Conservation (phyloP, 1,140 invertebrate genomes). For the Rhizoglyphus robini region DNA sequence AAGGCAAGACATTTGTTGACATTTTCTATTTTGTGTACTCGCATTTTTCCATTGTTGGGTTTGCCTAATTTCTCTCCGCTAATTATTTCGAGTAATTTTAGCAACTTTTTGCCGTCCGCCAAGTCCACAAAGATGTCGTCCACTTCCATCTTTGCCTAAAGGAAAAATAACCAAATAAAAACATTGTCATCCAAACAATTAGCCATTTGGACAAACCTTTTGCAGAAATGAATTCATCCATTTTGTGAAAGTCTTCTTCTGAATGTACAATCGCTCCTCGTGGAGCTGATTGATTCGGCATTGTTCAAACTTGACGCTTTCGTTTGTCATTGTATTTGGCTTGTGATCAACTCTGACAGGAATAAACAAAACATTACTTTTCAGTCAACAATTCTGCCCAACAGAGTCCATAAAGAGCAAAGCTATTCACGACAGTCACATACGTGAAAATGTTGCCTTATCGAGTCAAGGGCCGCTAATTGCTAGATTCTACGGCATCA, state of each 20-base stretch:
- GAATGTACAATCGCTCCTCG: conserved; percentile 90
- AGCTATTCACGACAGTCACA: no score
- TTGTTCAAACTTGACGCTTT: conserved; percentile 70
- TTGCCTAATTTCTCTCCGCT: conserved; percentile 92
- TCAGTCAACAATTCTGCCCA: no score
- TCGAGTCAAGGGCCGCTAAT: no score
- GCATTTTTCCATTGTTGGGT: conserved; percentile 89
- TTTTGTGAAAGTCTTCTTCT: conserved; percentile 99
- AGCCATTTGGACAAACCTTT: conserved; percentile 49
- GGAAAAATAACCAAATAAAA: no score
- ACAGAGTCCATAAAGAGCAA: no score
- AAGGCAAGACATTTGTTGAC: conserved; percentile 96
- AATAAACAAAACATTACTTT: no score
- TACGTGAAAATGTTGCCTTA: no score
- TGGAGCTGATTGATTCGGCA: conserved; percentile 88
- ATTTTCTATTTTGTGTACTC: conserved; percentile 98
- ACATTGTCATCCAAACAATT: background rate
- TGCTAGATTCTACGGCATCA: no score
- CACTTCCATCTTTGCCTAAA: conserved; percentile 71
- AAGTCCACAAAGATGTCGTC: conserved; percentile 92
- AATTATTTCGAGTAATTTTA: conserved; percentile 96
- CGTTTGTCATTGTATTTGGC: no score
- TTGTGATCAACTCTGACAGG: no score
- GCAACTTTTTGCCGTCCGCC: conserved; percentile 81
- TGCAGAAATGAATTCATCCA: conserved; percentile 98